A percentile compares a stretch with the other conserved stretches of the same genome.
phyloP scores from a whole-genome alignment of 2,113 vertebrate genomes.

The Cyrtonyx montezumae region DNA sequence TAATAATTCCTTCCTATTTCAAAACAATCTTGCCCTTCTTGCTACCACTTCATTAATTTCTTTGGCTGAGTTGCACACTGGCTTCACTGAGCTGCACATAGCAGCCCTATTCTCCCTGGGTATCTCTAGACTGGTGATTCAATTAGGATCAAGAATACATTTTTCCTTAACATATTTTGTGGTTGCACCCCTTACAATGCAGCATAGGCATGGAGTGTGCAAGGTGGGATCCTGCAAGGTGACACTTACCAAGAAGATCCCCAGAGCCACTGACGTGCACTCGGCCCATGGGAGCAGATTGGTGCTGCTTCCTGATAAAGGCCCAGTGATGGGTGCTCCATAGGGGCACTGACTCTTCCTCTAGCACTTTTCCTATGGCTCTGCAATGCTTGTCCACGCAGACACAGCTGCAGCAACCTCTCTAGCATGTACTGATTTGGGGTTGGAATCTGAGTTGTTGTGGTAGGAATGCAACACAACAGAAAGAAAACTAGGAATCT shows the following conservation, averaged over 20 bases:
- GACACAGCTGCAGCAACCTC: background rate
- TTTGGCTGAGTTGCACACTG: background rate
- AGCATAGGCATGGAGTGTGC: background rate
- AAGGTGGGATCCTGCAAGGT: background rate
- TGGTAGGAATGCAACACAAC: rapidly evolving
- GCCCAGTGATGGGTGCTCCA: background rate
- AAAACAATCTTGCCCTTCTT: slow-evolving; percentile 23
- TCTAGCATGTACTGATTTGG: background rate
- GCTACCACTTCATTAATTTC: background rate
- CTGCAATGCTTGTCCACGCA: background rate
- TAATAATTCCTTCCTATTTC: background rate
- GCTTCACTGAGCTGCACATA: background rate
- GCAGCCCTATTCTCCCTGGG: background rate
- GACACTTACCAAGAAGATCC: background rate
- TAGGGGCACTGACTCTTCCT: background rate
- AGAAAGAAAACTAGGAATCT: background rate
- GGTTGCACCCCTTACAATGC: background rate
- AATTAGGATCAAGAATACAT: background rate
- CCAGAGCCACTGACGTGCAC: rapidly evolving
- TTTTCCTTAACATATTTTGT: background rate
- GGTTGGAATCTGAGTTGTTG: background rate
- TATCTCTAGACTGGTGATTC: background rate
- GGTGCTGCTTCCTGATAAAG: background rate
- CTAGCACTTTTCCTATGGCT: background rate
- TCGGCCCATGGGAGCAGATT: rapidly evolving